phyloP scores from a whole-genome alignment of 2,797 vertebrate species.

The Mus minutoides region DNA sequence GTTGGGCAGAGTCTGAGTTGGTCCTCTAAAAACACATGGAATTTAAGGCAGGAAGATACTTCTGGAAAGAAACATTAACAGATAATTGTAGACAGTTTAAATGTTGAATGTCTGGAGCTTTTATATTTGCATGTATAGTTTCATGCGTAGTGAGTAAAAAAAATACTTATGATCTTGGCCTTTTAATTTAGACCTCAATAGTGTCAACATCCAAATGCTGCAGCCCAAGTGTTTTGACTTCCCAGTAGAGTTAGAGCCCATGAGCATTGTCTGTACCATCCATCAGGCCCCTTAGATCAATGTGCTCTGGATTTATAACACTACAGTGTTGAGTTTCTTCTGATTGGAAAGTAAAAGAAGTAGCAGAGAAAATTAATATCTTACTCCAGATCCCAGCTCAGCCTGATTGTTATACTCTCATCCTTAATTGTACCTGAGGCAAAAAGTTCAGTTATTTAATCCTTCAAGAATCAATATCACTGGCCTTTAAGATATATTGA shows the following conservation, averaged over 20 bases:
- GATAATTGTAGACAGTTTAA: neutral
- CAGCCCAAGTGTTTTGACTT: neutral
- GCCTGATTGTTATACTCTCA: neutral
- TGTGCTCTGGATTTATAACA: neutral
- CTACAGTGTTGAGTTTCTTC: neutral
- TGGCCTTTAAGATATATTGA: neutral
- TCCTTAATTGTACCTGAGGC: neutral
- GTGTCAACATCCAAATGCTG: neutral
- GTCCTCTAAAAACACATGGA: neutral
- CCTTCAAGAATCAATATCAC: neutral
- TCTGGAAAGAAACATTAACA: neutral
- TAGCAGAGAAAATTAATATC: neutral
- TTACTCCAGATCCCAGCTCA: neutral
- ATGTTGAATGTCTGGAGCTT: neutral
- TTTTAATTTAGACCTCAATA: neutral
- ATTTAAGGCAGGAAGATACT: neutral
- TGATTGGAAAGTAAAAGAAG: neutral
- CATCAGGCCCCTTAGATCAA: neutral
- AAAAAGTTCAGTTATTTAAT: conserved; percentile 7
- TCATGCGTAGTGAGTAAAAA: neutral
- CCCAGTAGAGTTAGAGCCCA: neutral
- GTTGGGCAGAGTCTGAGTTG: neutral
- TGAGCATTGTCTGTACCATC: neutral
- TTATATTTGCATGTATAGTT: neutral
- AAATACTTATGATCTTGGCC: neutral